These are phyloP conservation scores for Patella caerulea DNA, from an alignment of 2,888 invertebrate genomes.

Conservation along the genomic window DNA sequence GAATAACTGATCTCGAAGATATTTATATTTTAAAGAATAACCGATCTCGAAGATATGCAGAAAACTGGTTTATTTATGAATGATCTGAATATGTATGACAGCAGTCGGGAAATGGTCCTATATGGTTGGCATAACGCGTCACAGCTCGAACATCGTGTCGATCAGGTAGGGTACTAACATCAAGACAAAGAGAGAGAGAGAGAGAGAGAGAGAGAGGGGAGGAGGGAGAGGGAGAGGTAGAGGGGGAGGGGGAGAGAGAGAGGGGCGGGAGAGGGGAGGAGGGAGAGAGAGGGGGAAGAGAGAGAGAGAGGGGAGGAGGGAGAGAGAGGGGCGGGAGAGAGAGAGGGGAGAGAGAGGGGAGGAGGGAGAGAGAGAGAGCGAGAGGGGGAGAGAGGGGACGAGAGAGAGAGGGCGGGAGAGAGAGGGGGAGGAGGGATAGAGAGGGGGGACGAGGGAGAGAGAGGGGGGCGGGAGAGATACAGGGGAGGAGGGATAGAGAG, in stretches of 20 bases:
- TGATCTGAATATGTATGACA: constrained; percentile 97
- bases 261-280: no score
- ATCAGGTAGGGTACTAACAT: constrained; percentile 58
- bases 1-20: no score
- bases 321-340: no score
- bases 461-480: no score
- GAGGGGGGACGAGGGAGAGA: no score
- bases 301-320: no score
- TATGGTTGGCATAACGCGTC: constrained; percentile 78
- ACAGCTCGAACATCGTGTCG: constrained; percentile 62
- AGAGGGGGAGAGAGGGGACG: no score
- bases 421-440: no score
- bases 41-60: constrained; percentile 84
- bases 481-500: no score
- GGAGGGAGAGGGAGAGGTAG: background rate
- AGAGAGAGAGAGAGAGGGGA: background rate
- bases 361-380: no score
- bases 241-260: background rate
- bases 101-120: constrained; percentile 94
- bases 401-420: no score
- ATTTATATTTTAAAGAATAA: constrained; percentile 42
- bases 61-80: constrained; percentile 87
- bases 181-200: background rate
- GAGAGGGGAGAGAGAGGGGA: no score
- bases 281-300: background rate